Percentiles rank a stretch among this genome's conserved stretches.
phyloP scores from a whole-genome alignment of 2,113 vertebrate species.

The Balaenoptera acutorostrata region DNA sequence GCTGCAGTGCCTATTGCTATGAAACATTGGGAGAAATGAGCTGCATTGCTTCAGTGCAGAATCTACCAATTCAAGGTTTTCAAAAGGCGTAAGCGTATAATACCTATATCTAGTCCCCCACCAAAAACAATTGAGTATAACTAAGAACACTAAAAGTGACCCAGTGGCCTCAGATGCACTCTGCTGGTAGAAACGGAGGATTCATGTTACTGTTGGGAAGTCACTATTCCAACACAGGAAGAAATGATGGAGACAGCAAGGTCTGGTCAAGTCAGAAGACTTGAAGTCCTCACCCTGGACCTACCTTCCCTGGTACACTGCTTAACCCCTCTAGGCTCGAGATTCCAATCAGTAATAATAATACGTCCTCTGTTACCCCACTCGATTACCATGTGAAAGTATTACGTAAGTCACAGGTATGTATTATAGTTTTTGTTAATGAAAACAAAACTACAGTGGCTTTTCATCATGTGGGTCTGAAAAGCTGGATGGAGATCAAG shows the following conservation, averaged over 20 bases:
- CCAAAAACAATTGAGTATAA: neutral
- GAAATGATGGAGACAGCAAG: too few relatives aligned
- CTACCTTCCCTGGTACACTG: rapidly evolving
- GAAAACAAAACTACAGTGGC: neutral
- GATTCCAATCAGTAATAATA: neutral
- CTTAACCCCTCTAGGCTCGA: neutral
- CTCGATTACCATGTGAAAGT: neutral
- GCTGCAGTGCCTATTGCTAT: neutral
- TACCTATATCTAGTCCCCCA: neutral
- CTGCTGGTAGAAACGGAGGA: rapidly evolving
- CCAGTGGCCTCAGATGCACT: neutral
- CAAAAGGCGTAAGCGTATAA: neutral
- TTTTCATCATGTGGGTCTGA: neutral
- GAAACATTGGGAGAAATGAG: neutral
- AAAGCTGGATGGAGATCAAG: neutral
- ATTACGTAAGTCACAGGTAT: neutral
- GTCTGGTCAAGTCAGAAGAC: neutral
- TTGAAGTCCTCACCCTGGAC: neutral
- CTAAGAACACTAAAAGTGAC: neutral
- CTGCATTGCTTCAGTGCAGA: neutral
- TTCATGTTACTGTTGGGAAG: rapidly evolving
- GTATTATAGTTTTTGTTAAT: neutral
- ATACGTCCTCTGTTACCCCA: neutral
- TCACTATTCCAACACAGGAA: neutral
- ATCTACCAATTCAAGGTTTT: neutral